Base-by-base conservation (phyloP, 2,888 invertebrate species). In the Lymantria monacha region DNA sequence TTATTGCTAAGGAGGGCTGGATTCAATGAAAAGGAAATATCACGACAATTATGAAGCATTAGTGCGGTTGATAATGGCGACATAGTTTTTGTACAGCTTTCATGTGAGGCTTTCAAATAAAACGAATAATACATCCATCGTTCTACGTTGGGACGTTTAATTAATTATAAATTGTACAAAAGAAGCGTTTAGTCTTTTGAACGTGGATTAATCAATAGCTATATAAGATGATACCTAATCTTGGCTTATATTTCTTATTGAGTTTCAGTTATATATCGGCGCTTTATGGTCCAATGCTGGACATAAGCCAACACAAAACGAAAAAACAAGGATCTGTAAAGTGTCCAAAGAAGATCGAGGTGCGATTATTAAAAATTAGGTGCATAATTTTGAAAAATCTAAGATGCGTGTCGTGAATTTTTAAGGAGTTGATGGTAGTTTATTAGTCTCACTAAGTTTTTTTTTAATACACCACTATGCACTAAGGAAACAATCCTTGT, bases 21-120 rank as follows among this genome's bases (percentile, higher is more conserved):
- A 63, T 61, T 82, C 79, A 87, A 86, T 85, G 79, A 76, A 82
- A 80, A 87, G 87, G 83, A 88, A 88, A 87, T 84, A 81, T 81
- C 75, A 81, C 79, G 76, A 85, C 85, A 85, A 85, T 85, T 86
- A 85, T 81, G 81, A 84, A 72, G 81, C 78, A 83, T 81, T 83
- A 79, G 77, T 74, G 69, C 66, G 64, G 64, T 72, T 73, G 74
- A 87, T 83, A 85, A 85, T 82, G 81, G 81, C 73, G 83, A 81
- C 82, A 82, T 70, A 76, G 81, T 85, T 86, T 87, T 85, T 83
- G 75, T 78, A 56, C 61, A 63, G 69, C 70, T 78, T 76, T 74
- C 59, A 74, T 74, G 69, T 72, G 71, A 72, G 69, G 65, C 69
- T 69, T 63, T 72, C 73, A 79, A 83, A 83, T 79, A 83, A 80